Base-by-base conservation (phyloP, 2,797 vertebrate species). In the Mareca strepera region DNA sequence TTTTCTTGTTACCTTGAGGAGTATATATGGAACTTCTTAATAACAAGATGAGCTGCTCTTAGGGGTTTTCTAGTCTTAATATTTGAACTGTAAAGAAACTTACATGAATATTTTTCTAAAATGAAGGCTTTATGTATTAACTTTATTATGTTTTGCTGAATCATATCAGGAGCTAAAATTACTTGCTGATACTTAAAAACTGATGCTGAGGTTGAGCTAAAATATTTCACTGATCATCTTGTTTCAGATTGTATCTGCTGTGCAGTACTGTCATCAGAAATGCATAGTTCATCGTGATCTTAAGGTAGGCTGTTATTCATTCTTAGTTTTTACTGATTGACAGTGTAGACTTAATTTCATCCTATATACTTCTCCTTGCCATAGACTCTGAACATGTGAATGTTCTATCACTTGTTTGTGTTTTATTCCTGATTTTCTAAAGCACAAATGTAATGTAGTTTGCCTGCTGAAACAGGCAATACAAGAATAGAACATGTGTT, bases 181-280 rank as follows among this genome's bases (percentile, higher is more conserved):
- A 33, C 13, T 84, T 41, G 63, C 37, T 88, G 37, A n/a, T 41
- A 37, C 23, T 26, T 1, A 3, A 69, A 90, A 84, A 46, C 6
- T 44, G 73, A 25, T 0, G n/a, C 21, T 74, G 39, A 86, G 44
- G 22, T 60, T 82, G 67, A 90, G 91, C 66, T 81, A 67, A 77
- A 94, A 41, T 90, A 68, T 87, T 70, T 89, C 75, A 77, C n/a
- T 82, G 29, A 77, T 86, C 35, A 69, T 89, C 52, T 26, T 28
- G 22, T 98, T 99, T 96, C 98, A 99, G 99, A 99, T 99, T 94
- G 99, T 99, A 56, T 99, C 99, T 96, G 99, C 99, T 88, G 99
- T 99, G 90, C 99, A 99, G 97, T 99, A 99, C 97, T 99, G 99
- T 96, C 99, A 99, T 97, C 99, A 99, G 94, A 99, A 99, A 92